Evolutionary conservation across 2,797 vertebrate species (phyloP).

Genomic region (Cossypha polioptera): DNA sequence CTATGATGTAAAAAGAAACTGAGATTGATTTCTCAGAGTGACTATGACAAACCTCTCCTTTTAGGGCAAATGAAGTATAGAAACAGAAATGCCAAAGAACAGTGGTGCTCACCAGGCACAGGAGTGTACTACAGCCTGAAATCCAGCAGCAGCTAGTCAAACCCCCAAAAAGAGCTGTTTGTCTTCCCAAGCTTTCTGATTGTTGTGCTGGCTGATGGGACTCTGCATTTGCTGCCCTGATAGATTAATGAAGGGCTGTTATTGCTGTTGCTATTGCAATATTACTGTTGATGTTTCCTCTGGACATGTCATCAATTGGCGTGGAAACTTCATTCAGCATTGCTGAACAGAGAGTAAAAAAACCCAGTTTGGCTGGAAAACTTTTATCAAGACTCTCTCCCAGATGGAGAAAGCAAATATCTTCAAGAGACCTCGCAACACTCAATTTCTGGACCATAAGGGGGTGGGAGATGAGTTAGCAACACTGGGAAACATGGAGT

Average conservation of each 20-base stretch:
- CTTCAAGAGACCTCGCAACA: neutral
- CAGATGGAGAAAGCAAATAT: neutral
- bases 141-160: neutral
- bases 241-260: neutral
- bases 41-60: neutral
- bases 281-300: neutral
- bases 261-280: neutral
- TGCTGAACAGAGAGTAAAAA: neutral
- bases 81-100: neutral
- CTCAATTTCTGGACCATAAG: neutral
- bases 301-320: neutral
- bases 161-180: neutral
- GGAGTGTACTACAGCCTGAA: neutral
- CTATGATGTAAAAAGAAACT: neutral
- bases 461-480: neutral
- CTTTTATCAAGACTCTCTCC: neutral
- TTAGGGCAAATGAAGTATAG: neutral
- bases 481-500: neutral
- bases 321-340: neutral
- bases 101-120: neutral
- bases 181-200: neutral
- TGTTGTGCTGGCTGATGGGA: neutral
- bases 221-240: neutral
- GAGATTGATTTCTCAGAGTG: neutral
- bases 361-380: neutral